Conservation (phyloP, 2,113 vertebrate species). For the Corydoras sp. region DNA sequence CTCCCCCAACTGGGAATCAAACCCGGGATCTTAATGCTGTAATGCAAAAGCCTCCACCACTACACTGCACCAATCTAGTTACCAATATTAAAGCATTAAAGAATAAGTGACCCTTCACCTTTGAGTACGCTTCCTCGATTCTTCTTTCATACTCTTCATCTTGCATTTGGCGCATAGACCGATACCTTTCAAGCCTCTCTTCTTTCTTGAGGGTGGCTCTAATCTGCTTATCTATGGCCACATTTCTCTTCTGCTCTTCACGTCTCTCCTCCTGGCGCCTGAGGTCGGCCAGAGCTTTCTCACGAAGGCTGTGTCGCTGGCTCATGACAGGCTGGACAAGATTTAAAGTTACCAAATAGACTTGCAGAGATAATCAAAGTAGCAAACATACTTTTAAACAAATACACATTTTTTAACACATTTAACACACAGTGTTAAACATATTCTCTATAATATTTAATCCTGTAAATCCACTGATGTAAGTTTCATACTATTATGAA, state of each 20-base stretch:
- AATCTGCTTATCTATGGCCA: constrained; percentile 50
- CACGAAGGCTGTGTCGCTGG: constrained; percentile 47
- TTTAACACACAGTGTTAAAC: too few species aligned
- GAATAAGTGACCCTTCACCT: constrained; percentile 48
- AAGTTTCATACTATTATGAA: too few species aligned
- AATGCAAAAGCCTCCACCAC: too few species aligned
- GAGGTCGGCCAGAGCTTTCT: constrained; percentile 39
- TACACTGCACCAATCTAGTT: too few species aligned
- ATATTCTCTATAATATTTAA: too few species aligned
- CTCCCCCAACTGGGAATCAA: too few species aligned
- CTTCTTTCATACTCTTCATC: constrained; percentile 65
- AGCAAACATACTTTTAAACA: too few species aligned
- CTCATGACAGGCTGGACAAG: constrained; percentile 32
- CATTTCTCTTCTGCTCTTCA: constrained; percentile 44
- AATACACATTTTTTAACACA: too few species aligned
- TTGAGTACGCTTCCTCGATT: constrained; percentile 65
- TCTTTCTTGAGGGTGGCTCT: constrained; percentile 55
- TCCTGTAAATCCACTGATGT: too few species aligned
- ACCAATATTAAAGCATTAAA: too few species aligned
- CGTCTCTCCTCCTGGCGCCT: constrained; percentile 50
- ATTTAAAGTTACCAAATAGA: background rate
- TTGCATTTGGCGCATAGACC: constrained; percentile 58
- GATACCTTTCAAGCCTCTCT: constrained; percentile 57
- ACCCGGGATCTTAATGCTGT: too few species aligned
- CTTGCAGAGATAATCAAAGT: too few species aligned